These are phyloP conservation scores for Ia io DNA, from an alignment of 2,113 vertebrate species.

Conservation along the genomic window DNA sequence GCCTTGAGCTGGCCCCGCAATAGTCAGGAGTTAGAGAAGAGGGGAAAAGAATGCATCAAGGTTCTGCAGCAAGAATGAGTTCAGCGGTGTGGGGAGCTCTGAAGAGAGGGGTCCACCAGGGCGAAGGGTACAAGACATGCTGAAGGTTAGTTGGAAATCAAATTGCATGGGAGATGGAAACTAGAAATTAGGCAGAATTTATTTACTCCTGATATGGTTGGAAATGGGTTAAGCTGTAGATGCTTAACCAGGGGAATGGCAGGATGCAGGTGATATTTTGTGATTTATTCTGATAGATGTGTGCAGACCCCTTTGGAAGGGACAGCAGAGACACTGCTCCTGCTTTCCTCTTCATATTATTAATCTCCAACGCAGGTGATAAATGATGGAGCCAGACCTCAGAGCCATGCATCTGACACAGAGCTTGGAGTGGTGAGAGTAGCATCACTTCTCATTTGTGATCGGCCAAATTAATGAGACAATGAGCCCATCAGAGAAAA, in stretches of 20 bases:
- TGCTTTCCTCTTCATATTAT: background rate
- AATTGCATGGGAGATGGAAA: background rate
- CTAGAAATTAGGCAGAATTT: background rate
- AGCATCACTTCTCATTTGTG: background rate
- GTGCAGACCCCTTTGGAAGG: background rate
- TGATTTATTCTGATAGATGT: background rate
- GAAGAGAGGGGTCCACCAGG: background rate
- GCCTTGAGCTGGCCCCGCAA: background rate
- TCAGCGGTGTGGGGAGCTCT: background rate
- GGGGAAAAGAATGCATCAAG: background rate
- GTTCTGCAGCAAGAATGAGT: background rate
- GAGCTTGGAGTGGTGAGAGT: background rate
- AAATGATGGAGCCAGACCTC: background rate
- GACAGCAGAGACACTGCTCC: background rate
- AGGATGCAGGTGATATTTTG: background rate
- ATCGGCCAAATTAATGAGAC: background rate
- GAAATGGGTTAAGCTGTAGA: background rate
- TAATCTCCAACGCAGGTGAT: background rate
- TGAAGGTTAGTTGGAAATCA: background rate
- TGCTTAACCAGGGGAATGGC: background rate
- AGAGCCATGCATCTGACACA: background rate
- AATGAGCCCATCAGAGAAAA: background rate
- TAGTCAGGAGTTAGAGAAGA: background rate
- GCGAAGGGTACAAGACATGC: background rate
- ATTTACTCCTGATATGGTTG: background rate